phyloP scores from a whole-genome alignment of 2,797 vertebrate species.

The Xenops minutus region DNA sequence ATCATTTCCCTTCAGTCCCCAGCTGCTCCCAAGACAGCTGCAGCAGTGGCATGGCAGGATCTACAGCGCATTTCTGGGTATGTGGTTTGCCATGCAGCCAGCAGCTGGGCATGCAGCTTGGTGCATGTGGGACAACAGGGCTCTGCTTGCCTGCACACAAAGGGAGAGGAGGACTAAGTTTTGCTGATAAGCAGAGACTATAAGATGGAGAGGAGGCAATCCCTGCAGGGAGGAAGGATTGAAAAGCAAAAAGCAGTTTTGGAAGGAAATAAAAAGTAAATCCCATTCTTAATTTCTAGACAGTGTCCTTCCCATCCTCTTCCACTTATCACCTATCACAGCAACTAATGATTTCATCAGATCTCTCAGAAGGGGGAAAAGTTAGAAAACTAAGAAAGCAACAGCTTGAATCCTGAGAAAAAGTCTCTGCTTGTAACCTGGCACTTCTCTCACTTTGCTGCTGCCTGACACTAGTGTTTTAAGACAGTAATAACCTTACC shows the following conservation, averaged over 20 bases:
- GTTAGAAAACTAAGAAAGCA: background rate
- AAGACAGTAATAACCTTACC: slow-evolving; percentile 30
- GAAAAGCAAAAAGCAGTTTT: background rate
- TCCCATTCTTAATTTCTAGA: background rate
- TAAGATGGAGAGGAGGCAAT: background rate
- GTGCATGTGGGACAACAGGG: background rate
- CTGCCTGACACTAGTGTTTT: background rate
- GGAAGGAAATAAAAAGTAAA: background rate
- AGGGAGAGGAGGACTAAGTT: accelerated
- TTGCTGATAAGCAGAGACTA: background rate
- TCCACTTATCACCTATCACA: background rate
- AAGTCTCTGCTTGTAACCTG: background rate
- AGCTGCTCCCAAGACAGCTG: slow-evolving; percentile 25
- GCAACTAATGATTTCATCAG: background rate
- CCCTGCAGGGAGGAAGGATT: background rate
- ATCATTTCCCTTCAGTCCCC: background rate
- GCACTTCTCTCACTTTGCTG: background rate
- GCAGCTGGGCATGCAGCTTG: background rate
- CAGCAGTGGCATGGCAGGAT: background rate
- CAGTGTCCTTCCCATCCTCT: background rate
- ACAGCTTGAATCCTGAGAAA: background rate
- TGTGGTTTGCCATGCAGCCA: background rate
- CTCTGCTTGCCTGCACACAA: background rate
- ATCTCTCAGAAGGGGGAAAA: background rate
- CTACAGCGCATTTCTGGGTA: accelerated